Conservation (phyloP, 2,888 invertebrate genomes). For the Cataglyphis rosenhaueri region DNA sequence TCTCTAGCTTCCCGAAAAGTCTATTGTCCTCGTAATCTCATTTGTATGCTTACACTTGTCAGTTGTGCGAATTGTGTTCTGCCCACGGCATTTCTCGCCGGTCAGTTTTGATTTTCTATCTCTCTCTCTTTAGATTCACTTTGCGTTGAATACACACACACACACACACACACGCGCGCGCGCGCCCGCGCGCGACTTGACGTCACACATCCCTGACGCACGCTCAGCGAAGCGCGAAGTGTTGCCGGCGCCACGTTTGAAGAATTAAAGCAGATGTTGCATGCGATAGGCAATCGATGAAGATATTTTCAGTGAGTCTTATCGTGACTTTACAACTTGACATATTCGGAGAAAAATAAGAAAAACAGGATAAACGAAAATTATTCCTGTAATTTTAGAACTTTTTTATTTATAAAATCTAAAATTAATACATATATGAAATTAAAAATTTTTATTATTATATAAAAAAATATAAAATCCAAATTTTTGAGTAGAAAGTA, state of each 20-base stretch:
- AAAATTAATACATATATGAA: background rate
- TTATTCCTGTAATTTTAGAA: background rate
- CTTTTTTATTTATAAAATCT: background rate
- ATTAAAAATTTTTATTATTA: background rate
- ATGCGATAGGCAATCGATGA: constrained; percentile 44
- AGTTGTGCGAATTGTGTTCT: constrained; percentile 33
- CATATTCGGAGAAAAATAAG: background rate
- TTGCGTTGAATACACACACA: background rate
- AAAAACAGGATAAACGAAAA: background rate
- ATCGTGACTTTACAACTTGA: constrained; percentile 33
- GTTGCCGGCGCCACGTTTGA: constrained; percentile 39
- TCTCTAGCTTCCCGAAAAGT: constrained; percentile 16
- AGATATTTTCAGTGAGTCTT: constrained; percentile 17
- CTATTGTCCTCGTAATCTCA: constrained; percentile 64
- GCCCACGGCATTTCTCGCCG: constrained; percentile 14
- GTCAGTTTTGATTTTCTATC: constrained; percentile 24
- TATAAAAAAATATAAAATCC: background rate
- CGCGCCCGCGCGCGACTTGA: background rate
- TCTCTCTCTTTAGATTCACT: constrained; percentile 18
- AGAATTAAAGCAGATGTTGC: constrained; percentile 53
- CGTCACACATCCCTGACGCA: constrained; percentile 54
- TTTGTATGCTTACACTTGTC: constrained; percentile 30
- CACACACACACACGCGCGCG: no score
- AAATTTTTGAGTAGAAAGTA: background rate
- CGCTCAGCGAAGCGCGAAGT: constrained; percentile 45